Evolutionary conservation across 1,140 invertebrate genomes (phyloP).

Genomic region (Pogonomyrmex californicus): DNA sequence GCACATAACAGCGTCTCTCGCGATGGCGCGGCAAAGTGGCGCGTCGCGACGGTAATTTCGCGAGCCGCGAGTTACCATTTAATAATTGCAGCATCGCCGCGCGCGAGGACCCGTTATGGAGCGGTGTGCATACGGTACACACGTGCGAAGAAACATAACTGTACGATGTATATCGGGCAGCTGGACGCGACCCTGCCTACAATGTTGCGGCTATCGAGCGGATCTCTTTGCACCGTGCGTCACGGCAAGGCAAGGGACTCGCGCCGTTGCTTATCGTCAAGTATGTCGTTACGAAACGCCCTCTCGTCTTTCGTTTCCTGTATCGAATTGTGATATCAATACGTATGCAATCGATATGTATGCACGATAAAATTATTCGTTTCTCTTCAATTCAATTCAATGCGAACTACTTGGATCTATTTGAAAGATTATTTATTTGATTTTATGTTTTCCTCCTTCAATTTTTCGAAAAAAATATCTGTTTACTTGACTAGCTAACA

Average conservation of each 20-base stretch:
- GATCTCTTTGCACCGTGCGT: background rate
- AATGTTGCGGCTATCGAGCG: constrained; percentile 19
- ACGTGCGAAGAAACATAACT: constrained; percentile 47
- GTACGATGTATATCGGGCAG: constrained; percentile 45
- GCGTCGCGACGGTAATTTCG: constrained; percentile 5
- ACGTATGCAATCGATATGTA: too few relatives aligned
- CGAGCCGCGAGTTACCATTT: constrained; percentile 41
- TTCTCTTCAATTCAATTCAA: background rate
- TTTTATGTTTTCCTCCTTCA: background rate
- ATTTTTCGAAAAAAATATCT: background rate
- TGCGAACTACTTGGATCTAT: background rate
- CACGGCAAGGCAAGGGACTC: background rate
- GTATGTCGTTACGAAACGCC: background rate
- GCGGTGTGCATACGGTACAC: constrained; percentile 30
- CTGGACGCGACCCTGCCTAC: constrained; percentile 25
- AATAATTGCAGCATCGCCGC: constrained; percentile 53
- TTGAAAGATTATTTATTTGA: background rate
- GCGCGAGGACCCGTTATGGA: constrained; percentile 54
- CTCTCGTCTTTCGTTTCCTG: constrained; percentile 2
- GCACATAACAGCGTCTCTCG: constrained; percentile 29
- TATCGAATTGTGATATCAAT: background rate
- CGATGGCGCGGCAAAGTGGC: background rate
- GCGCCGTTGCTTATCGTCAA: constrained; percentile 18
- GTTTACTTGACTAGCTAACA: background rate
- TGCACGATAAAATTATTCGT: background rate